Evolutionary conservation across 2,888 invertebrate species (phyloP), one percentile per base, ranked within the genome.

Genomic region (Orthosia incerta): DNA sequence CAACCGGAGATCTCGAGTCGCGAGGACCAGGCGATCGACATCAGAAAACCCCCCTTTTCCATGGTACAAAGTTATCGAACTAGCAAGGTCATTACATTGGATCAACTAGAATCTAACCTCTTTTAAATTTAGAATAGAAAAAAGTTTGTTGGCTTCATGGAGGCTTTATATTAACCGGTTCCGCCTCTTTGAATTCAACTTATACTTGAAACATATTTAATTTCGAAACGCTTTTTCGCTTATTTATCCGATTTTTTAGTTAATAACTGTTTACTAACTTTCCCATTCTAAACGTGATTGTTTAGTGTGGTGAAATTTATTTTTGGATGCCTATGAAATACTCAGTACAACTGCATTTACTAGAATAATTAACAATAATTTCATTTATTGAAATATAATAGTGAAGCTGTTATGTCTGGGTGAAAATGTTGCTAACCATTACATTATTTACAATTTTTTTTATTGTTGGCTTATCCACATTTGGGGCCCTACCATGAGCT

Each of bases 21-120:
- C 94, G 15, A 90, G 96, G 79, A 85, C 93, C 81, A 91, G 93
- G 80, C 93, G 96, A 87, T 91, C 94, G 82, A 90, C 95, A 3
- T 90, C 94, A 80, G 93, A 95, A 81, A 94, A 96, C 90, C 97
- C 97, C 23, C 97, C 97, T 23, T 98, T 98, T 91, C 98, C 98
- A 70, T 98, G 98, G 98, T 97, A 98, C 92, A 97, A 97, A 95
- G 97, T 98, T 76, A 96, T 97, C 89, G 97, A 98, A 92, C 95
- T 98, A 89, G 97, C 97, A 86, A 95, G 97, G 91, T 97, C 97
- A 81, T 97, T 97, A 91, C 94, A 97, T 90, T 98, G 98, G 98
- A 97, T 97, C 76, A 86, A 90, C 76, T 89, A 90, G 83, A 80
- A 82, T 39, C 23, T 72, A 76, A 76, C 51, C 71, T 64, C 60